A percentile compares a stretch with the other conserved stretches of the same genome.
phyloP scores from a whole-genome alignment of 2,888 invertebrate genomes.

The Dynastes grantii region DNA sequence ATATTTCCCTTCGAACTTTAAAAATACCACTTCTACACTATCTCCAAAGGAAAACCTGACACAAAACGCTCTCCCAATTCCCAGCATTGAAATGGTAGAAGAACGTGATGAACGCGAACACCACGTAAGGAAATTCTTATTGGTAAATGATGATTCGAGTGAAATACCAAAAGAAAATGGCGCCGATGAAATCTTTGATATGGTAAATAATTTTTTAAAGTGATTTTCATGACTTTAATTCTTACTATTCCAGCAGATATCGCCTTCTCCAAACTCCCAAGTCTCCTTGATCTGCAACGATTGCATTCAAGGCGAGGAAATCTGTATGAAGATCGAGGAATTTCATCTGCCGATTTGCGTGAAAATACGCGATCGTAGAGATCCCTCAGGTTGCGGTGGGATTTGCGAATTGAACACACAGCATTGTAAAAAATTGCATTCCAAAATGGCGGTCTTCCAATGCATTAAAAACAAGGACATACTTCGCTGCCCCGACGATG shows the following conservation, averaged over 20 bases:
- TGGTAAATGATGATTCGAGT: neutral
- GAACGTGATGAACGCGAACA: neutral
- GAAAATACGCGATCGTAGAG: slow-evolving; percentile 61
- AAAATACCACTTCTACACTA: neutral
- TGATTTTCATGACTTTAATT: no score
- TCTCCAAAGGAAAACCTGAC: neutral
- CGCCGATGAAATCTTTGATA: neutral
- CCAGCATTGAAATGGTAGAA: slow-evolving; percentile 12
- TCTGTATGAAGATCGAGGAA: slow-evolving; percentile 65
- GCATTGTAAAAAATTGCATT: slow-evolving; percentile 77
- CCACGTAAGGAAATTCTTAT: neutral
- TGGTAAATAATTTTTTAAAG: no score
- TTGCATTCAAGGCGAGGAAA: slow-evolving; percentile 59
- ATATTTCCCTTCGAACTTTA: neutral
- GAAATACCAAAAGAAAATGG: neutral
- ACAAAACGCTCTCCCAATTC: neutral
- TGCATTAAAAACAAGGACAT: slow-evolving; percentile 75
- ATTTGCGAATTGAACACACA: slow-evolving; percentile 77
- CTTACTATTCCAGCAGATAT: neutral
- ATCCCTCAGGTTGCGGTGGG: slow-evolving; percentile 77
- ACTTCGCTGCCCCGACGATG: slow-evolving; percentile 76
- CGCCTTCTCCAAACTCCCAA: neutral
- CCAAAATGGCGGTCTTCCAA: slow-evolving; percentile 71
- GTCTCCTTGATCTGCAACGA: slow-evolving; percentile 56
- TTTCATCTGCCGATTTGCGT: slow-evolving; percentile 63